Evolutionary conservation across 2,888 invertebrate species (phyloP).

Genomic region (Cacoxenus indagator): DNA sequence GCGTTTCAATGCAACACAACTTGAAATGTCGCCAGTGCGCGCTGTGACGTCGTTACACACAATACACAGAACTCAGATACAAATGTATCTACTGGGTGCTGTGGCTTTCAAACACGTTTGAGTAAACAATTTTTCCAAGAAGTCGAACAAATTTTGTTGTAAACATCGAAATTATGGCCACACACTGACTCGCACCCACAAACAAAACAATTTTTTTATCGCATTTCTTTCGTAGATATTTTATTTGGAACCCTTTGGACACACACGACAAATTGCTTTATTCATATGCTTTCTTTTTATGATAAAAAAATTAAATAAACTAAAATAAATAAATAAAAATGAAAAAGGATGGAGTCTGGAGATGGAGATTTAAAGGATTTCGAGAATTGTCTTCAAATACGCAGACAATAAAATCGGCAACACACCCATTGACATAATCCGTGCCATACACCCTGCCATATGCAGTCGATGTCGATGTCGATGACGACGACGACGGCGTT

Average conservation of each 20-base stretch:
- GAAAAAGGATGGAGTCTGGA: too few species aligned
- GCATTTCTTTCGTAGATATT: not conserved
- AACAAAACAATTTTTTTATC: too few species aligned
- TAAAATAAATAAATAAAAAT: too few species aligned
- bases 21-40: not conserved
- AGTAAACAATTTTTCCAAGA: not conserved
- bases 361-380: not conserved
- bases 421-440: conserved; percentile 29
- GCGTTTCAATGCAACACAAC: not conserved
- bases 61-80: not conserved
- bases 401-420: conserved; percentile 36
- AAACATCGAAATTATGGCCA: not conserved
- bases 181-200: not conserved
- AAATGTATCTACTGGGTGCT: not conserved
- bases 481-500: too few species aligned
- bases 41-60: not conserved
- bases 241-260: too few species aligned
- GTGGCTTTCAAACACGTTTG: not conserved
- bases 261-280: not conserved
- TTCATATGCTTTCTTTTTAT: not conserved
- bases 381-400: not conserved
- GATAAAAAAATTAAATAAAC: too few species aligned
- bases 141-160: not conserved
- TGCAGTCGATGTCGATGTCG: not conserved
- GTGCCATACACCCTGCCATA: conserved; percentile 32